Evolutionary conservation across 2,888 invertebrate species (phyloP).

Genomic region (Troglohyphantes excavatus): DNA sequence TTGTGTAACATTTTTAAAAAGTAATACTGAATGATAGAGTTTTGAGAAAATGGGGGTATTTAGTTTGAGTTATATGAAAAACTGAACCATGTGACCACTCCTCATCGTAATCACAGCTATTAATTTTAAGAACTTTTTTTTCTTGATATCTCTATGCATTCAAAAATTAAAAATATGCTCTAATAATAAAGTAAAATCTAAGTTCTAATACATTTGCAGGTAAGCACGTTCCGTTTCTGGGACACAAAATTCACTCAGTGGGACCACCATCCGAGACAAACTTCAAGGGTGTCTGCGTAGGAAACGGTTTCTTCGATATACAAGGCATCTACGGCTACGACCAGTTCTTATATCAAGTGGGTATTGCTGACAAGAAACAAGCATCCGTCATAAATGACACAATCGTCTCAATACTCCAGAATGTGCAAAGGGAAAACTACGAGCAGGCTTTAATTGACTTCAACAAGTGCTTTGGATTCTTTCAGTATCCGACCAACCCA

Average conservation of each 20-base stretch:
- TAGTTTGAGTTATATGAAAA: no score
- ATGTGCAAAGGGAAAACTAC: background rate
- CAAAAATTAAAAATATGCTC: no score
- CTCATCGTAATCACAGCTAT: no score
- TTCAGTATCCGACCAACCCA: background rate
- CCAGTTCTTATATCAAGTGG: constrained; percentile 83
- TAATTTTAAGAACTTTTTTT: no score
- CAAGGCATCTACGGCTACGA: constrained; percentile 82
- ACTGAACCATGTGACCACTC: no score
- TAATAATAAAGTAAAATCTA: no score
- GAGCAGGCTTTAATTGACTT: background rate
- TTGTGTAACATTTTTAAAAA: no score
- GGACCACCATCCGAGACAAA: constrained; percentile 87
- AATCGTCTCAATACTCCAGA: background rate
- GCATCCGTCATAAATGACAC: constrained; percentile 38
- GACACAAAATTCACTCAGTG: constrained; percentile 88
- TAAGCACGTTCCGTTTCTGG: constrained; percentile 90
- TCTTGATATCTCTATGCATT: no score
- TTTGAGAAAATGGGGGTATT: no score
- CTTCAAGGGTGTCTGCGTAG: constrained; percentile 83
- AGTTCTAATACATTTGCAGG: no score
- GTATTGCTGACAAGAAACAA: constrained; percentile 81
- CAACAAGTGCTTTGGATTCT: background rate
- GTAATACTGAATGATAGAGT: no score
- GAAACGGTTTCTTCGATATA: constrained; percentile 81